Base-by-base conservation (phyloP, 2,113 vertebrate species). In the Phainopepla nitens region DNA sequence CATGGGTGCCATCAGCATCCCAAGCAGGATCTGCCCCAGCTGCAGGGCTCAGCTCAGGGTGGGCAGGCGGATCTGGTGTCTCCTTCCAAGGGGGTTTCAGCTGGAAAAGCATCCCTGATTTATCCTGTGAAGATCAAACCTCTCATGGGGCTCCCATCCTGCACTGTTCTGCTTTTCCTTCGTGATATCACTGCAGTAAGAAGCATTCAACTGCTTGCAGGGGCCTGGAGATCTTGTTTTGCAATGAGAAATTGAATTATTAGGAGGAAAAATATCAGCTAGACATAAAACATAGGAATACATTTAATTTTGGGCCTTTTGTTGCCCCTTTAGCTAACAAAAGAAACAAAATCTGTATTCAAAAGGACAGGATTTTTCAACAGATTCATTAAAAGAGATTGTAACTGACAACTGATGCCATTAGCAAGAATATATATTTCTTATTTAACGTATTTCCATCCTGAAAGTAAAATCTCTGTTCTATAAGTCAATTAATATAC, bases 401-500 rank as follows among this genome's bases (percentile, higher is more conserved):
- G 44, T 56, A 77, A 8, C 22, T 62, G 78, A 68, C 73, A 62
- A 27, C 35, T 62, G 60, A 23, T 79, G 91, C 57, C 76, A 39
- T 85, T 90, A 78, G 70, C 62, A 82, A 58, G 76, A 66, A 82
- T 68, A n/a, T 51, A 44, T 70, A 35, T 49, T 20, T 66, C 73
- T 61, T 77, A 57, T 44, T 93, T 82, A 83, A 94, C 22, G 23
- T 82, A 69, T 88, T 94, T 83, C 78, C 47, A 61, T 60, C 64
- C 77, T 58, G 24, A 62, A 85, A 94, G 64, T 70, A 73, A 90
- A 84, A 81, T 54, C 47, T 76, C 58, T n/a, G 1, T 93, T 73
- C 72, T 88, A 33, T 92, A 87, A 76, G 76, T 94, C 87, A 94
- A 70, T 94, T 90, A 92, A 81, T 91, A 87, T 8, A 94, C 94